Evolutionary conservation across 2,888 invertebrate genomes (phyloP), one percentile per base, ranked within the genome.

Genomic region (Zaprionus bogoriensis): DNA sequence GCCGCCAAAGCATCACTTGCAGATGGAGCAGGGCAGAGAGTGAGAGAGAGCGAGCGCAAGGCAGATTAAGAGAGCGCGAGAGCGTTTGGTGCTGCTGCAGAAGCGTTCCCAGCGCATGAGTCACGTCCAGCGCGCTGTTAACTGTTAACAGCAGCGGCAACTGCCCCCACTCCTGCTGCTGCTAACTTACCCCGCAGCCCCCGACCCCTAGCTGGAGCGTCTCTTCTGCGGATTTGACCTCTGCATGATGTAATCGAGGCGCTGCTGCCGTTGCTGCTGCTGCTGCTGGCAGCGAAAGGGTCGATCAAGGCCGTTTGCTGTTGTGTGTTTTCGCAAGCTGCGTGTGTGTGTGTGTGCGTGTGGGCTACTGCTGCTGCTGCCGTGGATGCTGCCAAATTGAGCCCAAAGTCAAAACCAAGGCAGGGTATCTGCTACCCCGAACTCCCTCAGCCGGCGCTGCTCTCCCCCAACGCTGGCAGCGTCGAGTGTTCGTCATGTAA

Each of bases 331-430:
- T 12, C 17, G 23, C 42, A 41, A 20, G 22, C 44, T n/a, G 28
- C 28, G 42, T 22, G n/a, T 19, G 14, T 12, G n/a, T 5, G 25
- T 50, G 22, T 25, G 25, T 41, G 38, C 53, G 45, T 28, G 9
- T 38, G 7, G 20, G 9, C n/a, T n/a, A n/a, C n/a, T 30, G 14
- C 7, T 9, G 42, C 10, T 36, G n/a, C 5, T 51, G 25, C 54
- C 52, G 53, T 71, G 61, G 57, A 58, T 54, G 62, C 58, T 61
- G 62, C 55, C 74, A 50, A 55, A 63, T 61, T 41, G 57, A 60
- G 64, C 57, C 62, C 64, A 75, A 71, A 63, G 75, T 75, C 75
- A 71, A 75, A 67, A 61, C 54, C 67, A 71, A 70, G 75, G 30
- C 19, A 1, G 19, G 7, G 1, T 2, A 10, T 9, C 10, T n/a